Evolutionary conservation across 2,888 invertebrate genomes (phyloP), one percentile per base, ranked within the genome.

Genomic region (Cremastobaeus sp.): DNA sequence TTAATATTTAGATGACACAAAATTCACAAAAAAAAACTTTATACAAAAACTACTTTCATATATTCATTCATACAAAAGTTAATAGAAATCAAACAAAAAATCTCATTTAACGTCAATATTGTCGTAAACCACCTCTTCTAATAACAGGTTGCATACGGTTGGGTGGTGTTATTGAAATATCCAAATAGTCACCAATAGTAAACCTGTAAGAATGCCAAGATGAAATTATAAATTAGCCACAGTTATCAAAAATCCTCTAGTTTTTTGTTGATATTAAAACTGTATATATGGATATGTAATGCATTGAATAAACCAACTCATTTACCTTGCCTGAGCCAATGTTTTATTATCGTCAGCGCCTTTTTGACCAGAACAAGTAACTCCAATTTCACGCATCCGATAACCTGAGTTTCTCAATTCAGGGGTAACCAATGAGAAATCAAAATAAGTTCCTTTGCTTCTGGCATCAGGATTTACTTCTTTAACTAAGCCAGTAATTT

Each of bases 391-490:
- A 66, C 97, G 91, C 92, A 96, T 93, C 57, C 96, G 90, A 84
- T 95, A 97, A n/a, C 94, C 92, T 3, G 95, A 92, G 11, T 92
- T 91, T 69, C 94, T 90, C 81, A 89, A 90, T 81, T 96, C 95
- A 0, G 96, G 96, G 79, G 91, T 94, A 0, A 96, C 95, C 50
- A 98, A 91, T 1, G 97, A 95, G 89, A 99, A 99, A 87, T 97
- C 97, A 88, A 99, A 99, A 83, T 95, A 96, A 2, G 99, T 99
- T 39, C 99, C 99, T 86, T 97, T 96, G 57, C 95, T 93, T 47
- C 98, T 90, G 0, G 99, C 96, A 86, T 99, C 99, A 3, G 97
- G 96, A 88, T 99, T 99, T 0, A 99, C 99, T 90, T 99, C 99
- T 85, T 98, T 97, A 0, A 99, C 98, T 4, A 99, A 90, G n/a